phyloP scores from a whole-genome alignment of 1,140 invertebrate genomes.

The Drosophila sp. region DNA sequence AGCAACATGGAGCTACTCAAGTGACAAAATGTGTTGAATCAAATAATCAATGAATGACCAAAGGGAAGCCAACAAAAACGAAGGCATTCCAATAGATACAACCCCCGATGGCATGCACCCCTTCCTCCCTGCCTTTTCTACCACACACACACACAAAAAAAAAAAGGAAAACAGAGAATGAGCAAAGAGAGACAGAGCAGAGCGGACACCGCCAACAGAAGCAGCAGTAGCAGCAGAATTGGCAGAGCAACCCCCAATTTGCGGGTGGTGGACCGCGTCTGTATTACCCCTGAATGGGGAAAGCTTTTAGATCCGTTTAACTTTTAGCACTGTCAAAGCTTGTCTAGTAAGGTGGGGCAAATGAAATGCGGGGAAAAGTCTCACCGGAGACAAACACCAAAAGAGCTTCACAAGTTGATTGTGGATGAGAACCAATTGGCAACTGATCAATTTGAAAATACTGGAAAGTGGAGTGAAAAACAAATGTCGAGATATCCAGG shows the following conservation, averaged over 20 bases:
- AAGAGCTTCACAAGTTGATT: conserved; percentile 1
- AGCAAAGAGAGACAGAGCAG: neutral
- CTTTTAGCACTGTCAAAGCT: conserved; percentile 9
- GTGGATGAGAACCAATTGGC: conserved; percentile 32
- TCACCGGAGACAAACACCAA: conserved; percentile 20
- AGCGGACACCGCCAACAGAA: conserved; percentile 25
- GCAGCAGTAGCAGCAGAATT: conserved; percentile 7
- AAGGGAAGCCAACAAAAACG: conserved; percentile 71
- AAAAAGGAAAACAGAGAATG: conserved; percentile 49
- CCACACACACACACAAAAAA: conserved; percentile 37
- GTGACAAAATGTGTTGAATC: conserved; percentile 25
- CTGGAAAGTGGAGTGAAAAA: no score
- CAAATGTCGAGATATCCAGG: no score
- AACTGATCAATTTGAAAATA: neutral
- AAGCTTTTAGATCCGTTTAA: conserved; percentile 4
- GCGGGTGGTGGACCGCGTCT: conserved; percentile 18
- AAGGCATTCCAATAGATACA: conserved; percentile 74
- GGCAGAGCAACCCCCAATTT: conserved; percentile 45
- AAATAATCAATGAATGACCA: conserved; percentile 77
- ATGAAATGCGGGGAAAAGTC: neutral
- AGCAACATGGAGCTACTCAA: conserved; percentile 50
- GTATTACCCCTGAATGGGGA: neutral
- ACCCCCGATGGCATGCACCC: conserved; percentile 12
- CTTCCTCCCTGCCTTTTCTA: conserved; percentile 38
- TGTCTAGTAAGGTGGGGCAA: neutral